These are phyloP conservation scores for Monopterus albus DNA, from an alignment of 2,113 vertebrate species.

Conservation along the genomic window DNA sequence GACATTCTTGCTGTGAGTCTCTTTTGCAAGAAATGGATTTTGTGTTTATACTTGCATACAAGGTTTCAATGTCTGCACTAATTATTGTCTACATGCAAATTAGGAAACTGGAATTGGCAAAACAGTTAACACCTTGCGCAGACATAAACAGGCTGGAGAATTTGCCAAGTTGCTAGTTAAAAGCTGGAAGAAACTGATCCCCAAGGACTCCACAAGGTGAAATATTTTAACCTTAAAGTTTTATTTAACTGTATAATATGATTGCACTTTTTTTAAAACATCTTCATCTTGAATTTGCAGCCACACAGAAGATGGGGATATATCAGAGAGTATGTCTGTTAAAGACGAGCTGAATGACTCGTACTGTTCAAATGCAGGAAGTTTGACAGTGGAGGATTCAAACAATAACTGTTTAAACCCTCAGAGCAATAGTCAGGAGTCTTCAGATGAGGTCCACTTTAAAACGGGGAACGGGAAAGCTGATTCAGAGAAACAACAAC, in stretches of 20 bases:
- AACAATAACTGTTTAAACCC: conserved; percentile 47
- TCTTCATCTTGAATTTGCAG: conserved; percentile 37
- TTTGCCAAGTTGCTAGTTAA: conserved; percentile 83
- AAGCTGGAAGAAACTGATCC: conserved; percentile 83
- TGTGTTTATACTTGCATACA: neutral
- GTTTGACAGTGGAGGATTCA: conserved; percentile 20
- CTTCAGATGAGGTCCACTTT: conserved; percentile 16
- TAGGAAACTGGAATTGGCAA: conserved; percentile 89
- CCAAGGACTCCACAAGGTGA: conserved; percentile 80
- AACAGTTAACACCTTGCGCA: conserved; percentile 84
- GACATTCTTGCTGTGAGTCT: conserved; percentile 87
- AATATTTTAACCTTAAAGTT: too few species aligned
- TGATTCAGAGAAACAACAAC: conserved; percentile 11
- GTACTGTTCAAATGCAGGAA: conserved; percentile 19
- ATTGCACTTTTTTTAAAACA: neutral
- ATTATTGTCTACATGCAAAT: neutral
- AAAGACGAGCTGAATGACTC: conserved; percentile 33
- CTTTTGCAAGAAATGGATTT: neutral
- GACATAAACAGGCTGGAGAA: conserved; percentile 81
- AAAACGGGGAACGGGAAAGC: conserved; percentile 14
- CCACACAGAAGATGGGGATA: conserved; percentile 26
- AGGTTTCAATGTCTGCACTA: neutral
- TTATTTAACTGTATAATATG: too few species aligned
- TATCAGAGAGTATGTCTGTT: conserved; percentile 11
- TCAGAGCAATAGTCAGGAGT: conserved; percentile 28